Base-by-base conservation (phyloP, 2,113 vertebrate genomes). In the Taurulus bubalis region DNA sequence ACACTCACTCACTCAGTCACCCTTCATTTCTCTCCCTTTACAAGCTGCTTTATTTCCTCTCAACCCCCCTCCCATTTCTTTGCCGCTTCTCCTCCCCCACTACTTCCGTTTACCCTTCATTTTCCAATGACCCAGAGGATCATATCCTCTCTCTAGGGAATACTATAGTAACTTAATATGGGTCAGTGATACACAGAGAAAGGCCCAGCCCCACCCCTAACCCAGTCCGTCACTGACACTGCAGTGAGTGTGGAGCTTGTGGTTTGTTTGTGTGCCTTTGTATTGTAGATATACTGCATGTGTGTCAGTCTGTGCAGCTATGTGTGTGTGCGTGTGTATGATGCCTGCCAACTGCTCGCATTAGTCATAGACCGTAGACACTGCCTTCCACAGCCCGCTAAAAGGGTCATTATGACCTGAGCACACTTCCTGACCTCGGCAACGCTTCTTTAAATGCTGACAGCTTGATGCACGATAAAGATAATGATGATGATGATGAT, bases 131-230 rank as follows among this genome's bases (percentile, higher is more conserved):
- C 85, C 83, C 47, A 53, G 36, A 59, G 79, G 83, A 90, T 92
- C 90, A 85, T 82, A 70, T 89, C 62, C 45, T 62, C 28, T 84
- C 90, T 75, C 84, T 6, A 26, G 73, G 79, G 87, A 77, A 75
- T 28, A 60, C 24, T 16, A 62, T 77, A 42, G 90, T 72, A 92
- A 92, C 84, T 77, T 70, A 83, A 91, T 88, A 66, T 83, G 1
- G 87, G 88, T 92, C 90, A 90, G 73, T 71, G 79, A 87, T 89
- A 85, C 65, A 56, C 66, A 78, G 15, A 80, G 73, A 82, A 84
- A 80, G n/a, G 76, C 80, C 71, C 76, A 55, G 36, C 75, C 71
- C 67, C 82, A 56, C 79, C 80, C 55, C 64, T 82, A 89, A 89
- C 82, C 83, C 74, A 87, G 74, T 89, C 85, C 87, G 75, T 68